A percentile compares a stretch with the other conserved stretches of the same genome.
Conservation (phyloP, 1,140 invertebrate genomes). For the Heliconius melpomene region DNA sequence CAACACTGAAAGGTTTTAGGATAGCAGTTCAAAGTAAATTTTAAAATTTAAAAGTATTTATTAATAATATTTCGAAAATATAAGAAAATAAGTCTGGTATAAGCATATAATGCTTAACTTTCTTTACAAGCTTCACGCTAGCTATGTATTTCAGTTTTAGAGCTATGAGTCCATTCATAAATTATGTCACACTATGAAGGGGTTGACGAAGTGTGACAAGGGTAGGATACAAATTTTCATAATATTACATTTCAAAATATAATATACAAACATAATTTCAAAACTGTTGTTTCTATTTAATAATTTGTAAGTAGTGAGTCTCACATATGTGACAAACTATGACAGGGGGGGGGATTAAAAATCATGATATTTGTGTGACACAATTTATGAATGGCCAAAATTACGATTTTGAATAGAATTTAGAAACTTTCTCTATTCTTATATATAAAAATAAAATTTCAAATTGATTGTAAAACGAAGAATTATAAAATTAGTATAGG, state of each 20-base stretch:
- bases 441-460: constrained; percentile 50
- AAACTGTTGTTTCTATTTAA: no score
- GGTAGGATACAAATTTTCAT: no score
- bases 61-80: constrained; percentile 26
- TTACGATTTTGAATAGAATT: constrained; percentile 3
- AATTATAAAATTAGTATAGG: constrained; percentile 60
- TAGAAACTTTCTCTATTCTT: constrained; percentile 54
- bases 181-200: no score
- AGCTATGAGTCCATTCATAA: no score
- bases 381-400: background rate
- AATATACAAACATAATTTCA: no score
- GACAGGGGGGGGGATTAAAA: no score
- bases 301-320: no score
- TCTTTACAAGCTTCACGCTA: constrained; percentile 26
- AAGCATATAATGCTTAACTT: constrained; percentile 30
- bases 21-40: constrained; percentile 5
- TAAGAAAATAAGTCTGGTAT: constrained; percentile 28
- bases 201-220: no score
- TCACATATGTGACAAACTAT: no score
- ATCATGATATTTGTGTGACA: no score
- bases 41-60: constrained; percentile 14
- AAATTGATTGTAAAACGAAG: constrained; percentile 58
- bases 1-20: constrained; percentile 15
- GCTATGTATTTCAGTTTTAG: background rate
- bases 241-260: no score